Percentiles rank a stretch among this genome's conserved stretches.
Evolutionary conservation across 2,888 invertebrate species (phyloP).

Genomic region (Microctonus hyperodae): DNA sequence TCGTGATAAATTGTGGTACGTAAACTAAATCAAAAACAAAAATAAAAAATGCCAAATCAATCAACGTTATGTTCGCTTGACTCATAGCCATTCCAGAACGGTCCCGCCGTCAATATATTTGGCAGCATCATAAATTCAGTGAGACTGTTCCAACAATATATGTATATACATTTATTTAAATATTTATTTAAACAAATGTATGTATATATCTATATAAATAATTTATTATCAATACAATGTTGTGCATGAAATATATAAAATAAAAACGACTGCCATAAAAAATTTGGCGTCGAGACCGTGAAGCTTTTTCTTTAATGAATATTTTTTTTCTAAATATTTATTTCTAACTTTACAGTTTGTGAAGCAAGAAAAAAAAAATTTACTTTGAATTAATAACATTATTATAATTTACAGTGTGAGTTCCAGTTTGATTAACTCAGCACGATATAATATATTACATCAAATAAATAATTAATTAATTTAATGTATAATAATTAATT

Average conservation of each 20-base stretch:
- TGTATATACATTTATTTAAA: neutral
- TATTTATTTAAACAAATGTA: no score
- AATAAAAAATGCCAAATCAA: slow-evolving; percentile 15
- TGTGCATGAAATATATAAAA: neutral
- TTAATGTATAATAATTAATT: slow-evolving; percentile 8
- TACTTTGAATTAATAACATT: slow-evolving; percentile 16
- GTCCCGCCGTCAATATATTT: slow-evolving; percentile 39
- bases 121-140: slow-evolving; percentile 12
- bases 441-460: neutral
- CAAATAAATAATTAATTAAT: neutral
- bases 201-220: neutral
- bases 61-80: slow-evolving; percentile 36
- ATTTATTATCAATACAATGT: neutral
- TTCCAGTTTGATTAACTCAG: slow-evolving; percentile 6
- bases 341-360: neutral
- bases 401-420: slow-evolving; percentile 1
- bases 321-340: neutral
- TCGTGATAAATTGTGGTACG: slow-evolving; percentile 16
- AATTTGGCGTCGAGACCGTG: slow-evolving; percentile 42
- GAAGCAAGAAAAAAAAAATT: neutral
- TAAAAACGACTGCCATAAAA: slow-evolving; percentile 22
- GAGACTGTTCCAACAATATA: neutral
- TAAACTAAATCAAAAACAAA: slow-evolving; percentile 2
- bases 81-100: slow-evolving; percentile 53
- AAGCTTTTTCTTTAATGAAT: neutral